These are phyloP conservation scores for Orgyia antiqua DNA, from an alignment of 2,888 invertebrate species.

Conservation along the genomic window DNA sequence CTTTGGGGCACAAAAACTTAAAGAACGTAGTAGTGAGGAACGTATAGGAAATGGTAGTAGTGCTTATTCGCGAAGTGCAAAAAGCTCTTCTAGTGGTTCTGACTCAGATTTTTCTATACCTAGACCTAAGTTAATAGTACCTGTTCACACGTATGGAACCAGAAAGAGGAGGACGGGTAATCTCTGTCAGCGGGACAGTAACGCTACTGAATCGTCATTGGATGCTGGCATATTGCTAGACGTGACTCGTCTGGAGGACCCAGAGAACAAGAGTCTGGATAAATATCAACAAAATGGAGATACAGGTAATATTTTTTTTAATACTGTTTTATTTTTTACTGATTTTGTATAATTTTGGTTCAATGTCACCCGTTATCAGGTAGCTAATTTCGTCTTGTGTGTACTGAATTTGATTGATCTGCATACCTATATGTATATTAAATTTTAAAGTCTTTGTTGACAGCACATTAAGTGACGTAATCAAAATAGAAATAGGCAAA, in stretches of 20 bases:
- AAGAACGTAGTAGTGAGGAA: slow-evolving; percentile 55
- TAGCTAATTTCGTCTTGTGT: slow-evolving; percentile 37
- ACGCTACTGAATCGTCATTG: slow-evolving; percentile 60
- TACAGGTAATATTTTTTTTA: slow-evolving; percentile 39
- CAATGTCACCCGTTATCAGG: slow-evolving; percentile 31
- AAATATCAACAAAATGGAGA: slow-evolving; percentile 42
- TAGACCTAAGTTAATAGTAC: slow-evolving; percentile 90
- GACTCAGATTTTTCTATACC: slow-evolving; percentile 89
- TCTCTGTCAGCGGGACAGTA: slow-evolving; percentile 72
- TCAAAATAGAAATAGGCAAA: slow-evolving; percentile 18
- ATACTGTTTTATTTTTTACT: slow-evolving; percentile 5
- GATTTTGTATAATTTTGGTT: slow-evolving; percentile 8
- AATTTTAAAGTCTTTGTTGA: too few relatives aligned
- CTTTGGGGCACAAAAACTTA: slow-evolving; percentile 45
- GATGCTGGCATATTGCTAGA: slow-evolving; percentile 67
- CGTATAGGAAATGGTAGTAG: slow-evolving; percentile 47
- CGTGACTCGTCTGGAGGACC: slow-evolving; percentile 55
- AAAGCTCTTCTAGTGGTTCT: slow-evolving; percentile 74
- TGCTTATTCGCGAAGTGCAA: slow-evolving; percentile 60
- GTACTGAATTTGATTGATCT: slow-evolving; percentile 49
- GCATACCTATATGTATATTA: slow-evolving; percentile 18
- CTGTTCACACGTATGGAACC: slow-evolving; percentile 91
- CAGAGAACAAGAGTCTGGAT: slow-evolving; percentile 31
- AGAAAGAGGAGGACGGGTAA: slow-evolving; percentile 90
- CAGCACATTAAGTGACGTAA: slow-evolving; percentile 32